Evolutionary conservation across 1,140 invertebrate species (phyloP).

Genomic region (Drosophila rufa): DNA sequence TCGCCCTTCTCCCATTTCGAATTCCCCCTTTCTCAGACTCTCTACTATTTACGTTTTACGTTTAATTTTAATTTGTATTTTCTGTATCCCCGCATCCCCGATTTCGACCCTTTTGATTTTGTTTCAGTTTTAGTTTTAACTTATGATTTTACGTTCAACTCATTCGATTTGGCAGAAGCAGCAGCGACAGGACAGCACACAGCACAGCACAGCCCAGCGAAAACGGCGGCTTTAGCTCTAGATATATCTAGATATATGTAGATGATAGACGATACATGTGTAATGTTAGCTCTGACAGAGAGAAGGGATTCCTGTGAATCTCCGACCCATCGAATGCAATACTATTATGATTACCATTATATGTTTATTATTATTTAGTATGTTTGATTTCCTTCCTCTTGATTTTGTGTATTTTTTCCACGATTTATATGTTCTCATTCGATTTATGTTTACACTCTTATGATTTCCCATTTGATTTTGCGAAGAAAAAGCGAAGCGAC

Average conservation of each 20-base stretch:
- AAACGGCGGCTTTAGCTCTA: conserved; percentile 8
- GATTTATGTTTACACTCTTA: conserved; percentile 60
- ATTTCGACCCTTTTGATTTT: conserved; percentile 39
- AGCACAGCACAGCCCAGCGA: conserved; percentile 10
- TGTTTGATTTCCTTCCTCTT: conserved; percentile 49
- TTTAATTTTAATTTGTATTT: conserved; percentile 48
- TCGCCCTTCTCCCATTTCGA: conserved; percentile 20
- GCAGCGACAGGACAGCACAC: conserved; percentile 1
- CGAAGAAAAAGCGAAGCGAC: conserved; percentile 27
- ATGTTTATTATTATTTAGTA: conserved; percentile 47
- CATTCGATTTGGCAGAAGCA: conserved; percentile 25
- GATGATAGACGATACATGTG: conserved; percentile 11
- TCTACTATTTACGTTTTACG: conserved; percentile 25
- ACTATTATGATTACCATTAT: conserved; percentile 36
- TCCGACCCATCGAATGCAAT: conserved; percentile 23
- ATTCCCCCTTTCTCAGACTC: conserved; percentile 15
- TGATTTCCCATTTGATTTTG: conserved; percentile 68
- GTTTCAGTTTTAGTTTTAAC: conserved; percentile 27
- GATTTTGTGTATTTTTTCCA: conserved; percentile 39
- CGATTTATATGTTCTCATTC: conserved; percentile 10
- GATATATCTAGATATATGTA: conserved; percentile 15
- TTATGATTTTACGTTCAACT: conserved; percentile 15
- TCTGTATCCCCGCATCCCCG: conserved; percentile 29
- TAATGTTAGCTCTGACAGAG: conserved; percentile 11
- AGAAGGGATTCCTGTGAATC: conserved; percentile 24